Base-by-base conservation (phyloP, 2,113 vertebrate species). In the Grammomys dolichurus region DNA sequence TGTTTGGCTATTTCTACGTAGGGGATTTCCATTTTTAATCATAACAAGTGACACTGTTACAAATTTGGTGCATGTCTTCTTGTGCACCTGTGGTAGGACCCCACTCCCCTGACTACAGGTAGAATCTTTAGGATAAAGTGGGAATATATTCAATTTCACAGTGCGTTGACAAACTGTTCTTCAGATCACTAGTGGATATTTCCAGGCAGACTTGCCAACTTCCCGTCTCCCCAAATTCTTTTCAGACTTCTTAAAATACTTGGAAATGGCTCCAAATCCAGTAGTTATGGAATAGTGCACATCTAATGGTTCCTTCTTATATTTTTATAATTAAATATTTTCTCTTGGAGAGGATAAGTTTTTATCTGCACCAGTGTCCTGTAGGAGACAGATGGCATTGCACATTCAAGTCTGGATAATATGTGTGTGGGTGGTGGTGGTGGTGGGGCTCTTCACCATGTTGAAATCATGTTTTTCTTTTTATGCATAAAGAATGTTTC, bases 261-360 rank as follows among this genome's bases (percentile, higher is more conserved):
- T 60, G 67, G 72, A 89, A 95, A 77, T 36, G 48, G 17, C 22
- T 92, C n/a, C n/a, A 46, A 51, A 54, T 65, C 7, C 90, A 19
- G 48, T 70, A 88, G 87, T 7, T 56, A 69, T 87, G 43, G 58
- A 28, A 46, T 9, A 43, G 56, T 11, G 19, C 80, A 4, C 3
- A 86, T 87, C 91, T 93, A 28, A 46, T 65, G 48, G 51, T 81
- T 60, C 31, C 63, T 36, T 73, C 46, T 67, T 86, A 36, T 51
- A 58, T 3, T 69, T 78, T 89, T 80, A 72, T 77, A n/a, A 60
- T 43, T 90, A 51, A n/a, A 20, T 24, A 70, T 96, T 58, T 96
- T 95, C 20, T 31, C 24, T 70, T 76, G 33, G n/a, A 48, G 8
- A 93, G 67, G 26, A 48, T 16, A 54, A 80, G 54, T 69, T 86